phyloP scores from a whole-genome alignment of 2,888 invertebrate species.

The Acrobasis consociella region DNA sequence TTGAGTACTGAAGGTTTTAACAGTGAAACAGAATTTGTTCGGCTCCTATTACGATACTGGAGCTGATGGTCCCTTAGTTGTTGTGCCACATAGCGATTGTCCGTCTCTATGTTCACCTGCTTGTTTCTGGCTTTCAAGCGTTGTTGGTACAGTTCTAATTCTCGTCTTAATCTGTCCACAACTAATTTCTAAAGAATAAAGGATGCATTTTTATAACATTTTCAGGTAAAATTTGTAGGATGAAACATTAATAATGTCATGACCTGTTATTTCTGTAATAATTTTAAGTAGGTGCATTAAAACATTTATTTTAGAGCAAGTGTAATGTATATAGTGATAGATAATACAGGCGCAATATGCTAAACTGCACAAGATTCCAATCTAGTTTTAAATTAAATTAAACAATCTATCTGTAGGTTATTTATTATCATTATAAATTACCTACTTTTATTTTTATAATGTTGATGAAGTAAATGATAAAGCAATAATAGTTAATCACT shows the following conservation, averaged over 20 bases:
- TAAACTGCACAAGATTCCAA: too few relatives aligned
- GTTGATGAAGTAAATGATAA: too few relatives aligned
- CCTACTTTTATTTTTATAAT: too few relatives aligned
- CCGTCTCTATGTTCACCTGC: conserved; percentile 69
- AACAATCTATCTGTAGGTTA: too few relatives aligned
- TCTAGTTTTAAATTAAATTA: too few relatives aligned
- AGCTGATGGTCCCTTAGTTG: conserved; percentile 72
- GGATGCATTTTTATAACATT: conserved; percentile 16
- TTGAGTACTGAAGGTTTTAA: conserved; percentile 74
- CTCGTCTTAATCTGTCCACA: conserved; percentile 80
- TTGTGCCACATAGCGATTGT: conserved; percentile 70
- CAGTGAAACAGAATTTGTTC: conserved; percentile 56
- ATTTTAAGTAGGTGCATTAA: too few relatives aligned
- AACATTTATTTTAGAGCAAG: too few relatives aligned
- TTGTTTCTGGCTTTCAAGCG: conserved; percentile 70
- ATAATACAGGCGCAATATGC: too few relatives aligned
- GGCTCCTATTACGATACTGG: conserved; percentile 61
- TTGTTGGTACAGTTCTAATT: conserved; percentile 80
- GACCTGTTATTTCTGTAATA: too few relatives aligned
- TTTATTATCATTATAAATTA: too few relatives aligned
- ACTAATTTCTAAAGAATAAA: conserved; percentile 76
- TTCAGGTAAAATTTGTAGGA: conserved; percentile 15
- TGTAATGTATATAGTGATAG: too few relatives aligned
- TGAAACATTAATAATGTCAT: conserved; percentile 10
- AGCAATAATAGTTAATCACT: too few relatives aligned